phyloP scores from a whole-genome alignment of 2,797 vertebrate genomes.

The Phrynocephalus guinanensis region DNA sequence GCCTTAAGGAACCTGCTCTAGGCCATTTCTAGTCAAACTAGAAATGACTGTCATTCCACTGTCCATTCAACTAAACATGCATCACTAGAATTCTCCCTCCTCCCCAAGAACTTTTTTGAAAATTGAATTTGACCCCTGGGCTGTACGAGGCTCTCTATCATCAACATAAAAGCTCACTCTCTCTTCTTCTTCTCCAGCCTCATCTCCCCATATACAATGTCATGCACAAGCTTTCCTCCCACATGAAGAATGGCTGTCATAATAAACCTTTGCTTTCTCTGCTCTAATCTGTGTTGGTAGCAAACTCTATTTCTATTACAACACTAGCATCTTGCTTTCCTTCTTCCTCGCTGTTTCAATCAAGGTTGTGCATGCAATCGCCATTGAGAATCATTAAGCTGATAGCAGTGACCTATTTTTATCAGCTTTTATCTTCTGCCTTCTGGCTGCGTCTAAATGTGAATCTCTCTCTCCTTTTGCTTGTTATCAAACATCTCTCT shows the following conservation, averaged over 20 bases:
- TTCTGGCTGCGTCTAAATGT: conserved; percentile 62
- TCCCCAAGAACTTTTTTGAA: too few relatives aligned
- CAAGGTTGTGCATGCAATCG: conserved; percentile 41
- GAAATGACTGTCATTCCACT: too few relatives aligned
- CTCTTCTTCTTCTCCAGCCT: too few relatives aligned
- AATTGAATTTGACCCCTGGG: too few relatives aligned
- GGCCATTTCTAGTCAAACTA: too few relatives aligned
- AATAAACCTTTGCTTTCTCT: conserved; percentile 14
- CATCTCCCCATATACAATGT: neutral
- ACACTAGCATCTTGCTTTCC: conserved; percentile 50
- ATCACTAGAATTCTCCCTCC: too few relatives aligned
- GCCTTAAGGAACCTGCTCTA: too few relatives aligned
- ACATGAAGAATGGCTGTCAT: neutral
- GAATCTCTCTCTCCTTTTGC: conserved; percentile 39
- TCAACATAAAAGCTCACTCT: too few relatives aligned
- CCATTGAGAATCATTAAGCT: conserved; percentile 65
- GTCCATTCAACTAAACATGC: too few relatives aligned
- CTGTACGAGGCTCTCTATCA: too few relatives aligned
- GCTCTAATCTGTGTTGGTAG: conserved; percentile 36
- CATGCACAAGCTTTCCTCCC: neutral
- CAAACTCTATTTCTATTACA: conserved; percentile 24
- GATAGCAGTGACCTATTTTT: conserved; percentile 60
- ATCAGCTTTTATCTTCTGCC: conserved; percentile 69
- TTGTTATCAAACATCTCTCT: conserved; percentile 52
- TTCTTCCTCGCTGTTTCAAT: conserved; percentile 49